Percentiles rank a stretch among this genome's conserved stretches.
These are phyloP conservation scores for Cygnus buccinator DNA, from an alignment of 2,113 vertebrate genomes.

Conservation along the genomic window DNA sequence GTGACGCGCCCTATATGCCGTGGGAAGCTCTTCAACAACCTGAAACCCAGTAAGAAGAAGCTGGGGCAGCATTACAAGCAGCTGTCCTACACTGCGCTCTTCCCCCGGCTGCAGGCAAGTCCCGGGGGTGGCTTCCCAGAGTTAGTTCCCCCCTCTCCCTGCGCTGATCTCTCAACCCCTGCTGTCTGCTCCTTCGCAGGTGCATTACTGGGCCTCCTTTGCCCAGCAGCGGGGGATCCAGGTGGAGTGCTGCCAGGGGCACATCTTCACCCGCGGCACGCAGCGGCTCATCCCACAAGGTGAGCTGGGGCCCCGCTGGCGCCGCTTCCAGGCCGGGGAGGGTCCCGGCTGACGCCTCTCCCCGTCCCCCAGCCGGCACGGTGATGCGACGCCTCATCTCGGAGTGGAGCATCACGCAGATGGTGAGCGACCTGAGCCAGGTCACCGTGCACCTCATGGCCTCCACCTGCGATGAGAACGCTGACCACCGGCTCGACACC, in stretches of 20 bases:
- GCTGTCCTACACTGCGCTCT: slow-evolving; percentile 92
- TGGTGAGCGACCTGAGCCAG: slow-evolving; percentile 93
- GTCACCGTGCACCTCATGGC: slow-evolving; percentile 97
- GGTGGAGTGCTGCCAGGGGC: slow-evolving; percentile 92
- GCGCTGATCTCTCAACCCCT: not conserved
- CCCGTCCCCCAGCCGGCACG: slow-evolving; percentile 83
- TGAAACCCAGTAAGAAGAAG: slow-evolving; percentile 92
- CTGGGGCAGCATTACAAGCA: slow-evolving; percentile 97
- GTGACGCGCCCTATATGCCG: slow-evolving; percentile 95
- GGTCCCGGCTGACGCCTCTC: not conserved
- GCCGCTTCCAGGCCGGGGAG: not conserved
- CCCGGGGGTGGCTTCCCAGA: accelerated
- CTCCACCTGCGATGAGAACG: slow-evolving; percentile 91
- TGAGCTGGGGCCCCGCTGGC: slow-evolving; percentile 42
- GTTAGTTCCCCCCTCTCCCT: not conserved
- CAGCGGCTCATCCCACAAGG: slow-evolving; percentile 96
- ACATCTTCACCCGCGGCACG: slow-evolving; percentile 92
- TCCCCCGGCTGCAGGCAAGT: slow-evolving; percentile 91
- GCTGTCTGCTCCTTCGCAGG: slow-evolving; percentile 71
- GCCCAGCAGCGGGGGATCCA: slow-evolving; percentile 96
- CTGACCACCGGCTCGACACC: slow-evolving; percentile 90
- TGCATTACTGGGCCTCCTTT: slow-evolving; percentile 98
- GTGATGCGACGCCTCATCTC: slow-evolving; percentile 98
- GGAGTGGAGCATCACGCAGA: slow-evolving; percentile 97
- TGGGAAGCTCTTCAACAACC: slow-evolving; percentile 94